Evolutionary conservation across 2,888 invertebrate species (phyloP).

Genomic region (Dimorphilus gyrociliatus): DNA sequence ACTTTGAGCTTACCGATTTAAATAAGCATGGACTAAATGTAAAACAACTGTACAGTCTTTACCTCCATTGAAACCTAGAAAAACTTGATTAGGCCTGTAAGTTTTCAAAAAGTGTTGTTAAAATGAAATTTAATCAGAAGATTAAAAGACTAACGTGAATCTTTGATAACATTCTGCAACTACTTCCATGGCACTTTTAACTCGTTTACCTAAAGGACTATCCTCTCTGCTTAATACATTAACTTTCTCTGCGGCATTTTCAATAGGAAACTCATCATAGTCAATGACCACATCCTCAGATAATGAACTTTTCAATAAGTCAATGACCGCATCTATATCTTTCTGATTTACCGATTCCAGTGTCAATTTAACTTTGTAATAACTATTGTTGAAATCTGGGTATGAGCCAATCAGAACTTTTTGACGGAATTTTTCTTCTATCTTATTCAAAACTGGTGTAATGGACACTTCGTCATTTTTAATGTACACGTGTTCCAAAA

Average conservation of each 20-base stretch:
- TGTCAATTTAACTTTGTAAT: conserved; percentile 43
- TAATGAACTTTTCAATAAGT: conserved; percentile 29
- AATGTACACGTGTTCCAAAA: conserved; percentile 29
- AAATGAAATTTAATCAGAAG: not conserved
- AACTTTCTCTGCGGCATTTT: conserved; percentile 21
- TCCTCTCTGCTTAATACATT: conserved; percentile 15
- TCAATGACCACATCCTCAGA: conserved; percentile 37
- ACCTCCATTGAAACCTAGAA: conserved; percentile 90
- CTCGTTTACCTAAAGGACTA: conserved; percentile 9
- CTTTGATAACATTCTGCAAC: conserved; percentile 29
- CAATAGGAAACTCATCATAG: conserved; percentile 37
- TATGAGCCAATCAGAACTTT: conserved; percentile 46
- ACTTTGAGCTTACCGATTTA: conserved; percentile 13
- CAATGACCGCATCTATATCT: conserved; percentile 32
- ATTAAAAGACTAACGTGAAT: conserved; percentile 18
- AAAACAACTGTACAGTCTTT: conserved; percentile 91
- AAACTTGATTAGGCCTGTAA: conserved; percentile 57
- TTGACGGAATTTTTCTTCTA: conserved; percentile 39
- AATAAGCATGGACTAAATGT: conserved; percentile 48
- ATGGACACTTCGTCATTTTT: conserved; percentile 35
- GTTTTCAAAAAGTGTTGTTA: not conserved
- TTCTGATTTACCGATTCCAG: conserved; percentile 39
- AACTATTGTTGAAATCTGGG: conserved; percentile 41
- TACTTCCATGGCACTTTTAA: conserved; percentile 27
- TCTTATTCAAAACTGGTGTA: conserved; percentile 38